A percentile compares a stretch with the other conserved stretches of the same genome.
These are phyloP conservation scores for Oxytorus armatus DNA, from an alignment of 2,888 invertebrate species.

Conservation along the genomic window DNA sequence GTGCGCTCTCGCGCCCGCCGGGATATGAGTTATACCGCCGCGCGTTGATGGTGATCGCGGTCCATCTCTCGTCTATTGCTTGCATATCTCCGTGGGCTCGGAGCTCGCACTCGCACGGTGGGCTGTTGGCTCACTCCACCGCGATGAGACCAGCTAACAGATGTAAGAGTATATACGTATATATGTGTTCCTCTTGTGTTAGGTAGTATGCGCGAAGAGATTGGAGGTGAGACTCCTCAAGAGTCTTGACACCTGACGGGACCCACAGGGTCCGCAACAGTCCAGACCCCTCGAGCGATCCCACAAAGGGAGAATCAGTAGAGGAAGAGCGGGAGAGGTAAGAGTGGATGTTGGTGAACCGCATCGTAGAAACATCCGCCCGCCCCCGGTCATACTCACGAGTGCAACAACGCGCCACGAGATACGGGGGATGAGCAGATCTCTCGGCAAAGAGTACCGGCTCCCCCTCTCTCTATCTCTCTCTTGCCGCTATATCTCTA, in stretches of 20 bases:
- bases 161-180: slow-evolving; percentile 8
- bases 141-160: slow-evolving; percentile 54
- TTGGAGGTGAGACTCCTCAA: slow-evolving; percentile 75
- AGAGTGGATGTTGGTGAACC: slow-evolving; percentile 59
- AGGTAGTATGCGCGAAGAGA: slow-evolving; percentile 46
- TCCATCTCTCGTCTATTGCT: slow-evolving; percentile 44
- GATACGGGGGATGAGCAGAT: slow-evolving; percentile 45
- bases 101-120: slow-evolving; percentile 71
- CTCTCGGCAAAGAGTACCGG: slow-evolving; percentile 43
- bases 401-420: slow-evolving; percentile 42
- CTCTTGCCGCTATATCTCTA: slow-evolving; percentile 20
- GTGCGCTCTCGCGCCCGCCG: slow-evolving; percentile 64
- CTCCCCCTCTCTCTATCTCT: slow-evolving; percentile 7
- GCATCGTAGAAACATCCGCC: slow-evolving; percentile 55
- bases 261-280: slow-evolving; percentile 49
- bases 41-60: slow-evolving; percentile 62
- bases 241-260: slow-evolving; percentile 67
- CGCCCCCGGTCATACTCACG: slow-evolving; percentile 62
- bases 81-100: slow-evolving; percentile 8
- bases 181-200: slow-evolving; percentile 31
- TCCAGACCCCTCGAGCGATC: slow-evolving; percentile 58
- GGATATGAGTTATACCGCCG: slow-evolving; percentile 72
- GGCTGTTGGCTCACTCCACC: slow-evolving; percentile 59
- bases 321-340: slow-evolving; percentile 35
- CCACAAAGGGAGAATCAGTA: slow-evolving; percentile 30